Conservation (phyloP, 2,113 vertebrate genomes). For the Myxocyprinus asiaticus region DNA sequence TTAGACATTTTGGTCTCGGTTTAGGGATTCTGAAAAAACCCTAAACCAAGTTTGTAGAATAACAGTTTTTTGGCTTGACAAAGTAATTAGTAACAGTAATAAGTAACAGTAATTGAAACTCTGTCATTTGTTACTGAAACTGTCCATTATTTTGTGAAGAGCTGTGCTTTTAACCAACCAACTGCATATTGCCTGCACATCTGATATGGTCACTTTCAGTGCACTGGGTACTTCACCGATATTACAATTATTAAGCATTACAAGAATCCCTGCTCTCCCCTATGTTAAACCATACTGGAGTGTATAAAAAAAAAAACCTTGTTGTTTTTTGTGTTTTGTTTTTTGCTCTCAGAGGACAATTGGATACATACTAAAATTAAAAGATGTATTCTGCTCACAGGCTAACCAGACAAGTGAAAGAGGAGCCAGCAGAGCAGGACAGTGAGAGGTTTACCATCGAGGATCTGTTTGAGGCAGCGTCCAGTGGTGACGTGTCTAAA, state of each 20-base stretch:
- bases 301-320: background rate
- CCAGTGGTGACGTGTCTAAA: slow-evolving; percentile 76
- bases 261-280: background rate
- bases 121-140: too few species aligned
- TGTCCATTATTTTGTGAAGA: too few species aligned
- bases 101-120: too few species aligned
- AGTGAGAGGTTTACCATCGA: slow-evolving; percentile 58
- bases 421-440: slow-evolving; percentile 56
- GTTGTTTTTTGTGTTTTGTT: background rate
- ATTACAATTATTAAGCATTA: too few species aligned
- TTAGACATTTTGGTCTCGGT: too few species aligned
- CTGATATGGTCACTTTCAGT: too few species aligned
- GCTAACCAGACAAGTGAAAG: slow-evolving; percentile 55
- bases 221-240: too few species aligned
- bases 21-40: too few species aligned
- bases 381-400: slow-evolving; percentile 49
- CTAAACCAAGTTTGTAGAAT: too few species aligned
- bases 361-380: background rate
- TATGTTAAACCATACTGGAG: background rate
- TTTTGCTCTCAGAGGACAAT: background rate
- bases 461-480: slow-evolving; percentile 84
- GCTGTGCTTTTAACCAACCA: background rate
- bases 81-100: too few species aligned
- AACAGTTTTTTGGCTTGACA: too few species aligned
- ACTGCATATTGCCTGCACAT: background rate